phyloP scores from a whole-genome alignment of 2,113 vertebrate species.

The Petrocephalus microphthalmus region DNA sequence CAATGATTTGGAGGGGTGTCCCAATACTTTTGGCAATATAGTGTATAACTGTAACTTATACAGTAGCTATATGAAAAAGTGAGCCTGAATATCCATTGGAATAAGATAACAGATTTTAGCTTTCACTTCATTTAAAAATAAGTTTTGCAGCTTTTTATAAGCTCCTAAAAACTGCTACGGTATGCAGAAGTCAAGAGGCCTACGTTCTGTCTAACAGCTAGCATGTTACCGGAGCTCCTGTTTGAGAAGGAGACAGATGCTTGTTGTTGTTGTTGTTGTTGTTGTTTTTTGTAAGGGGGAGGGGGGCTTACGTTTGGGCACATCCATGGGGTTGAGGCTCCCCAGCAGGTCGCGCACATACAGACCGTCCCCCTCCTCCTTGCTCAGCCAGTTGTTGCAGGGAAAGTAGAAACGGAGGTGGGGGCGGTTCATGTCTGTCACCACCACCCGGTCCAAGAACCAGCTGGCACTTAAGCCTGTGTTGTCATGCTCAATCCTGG shows the following conservation, averaged over 20 bases:
- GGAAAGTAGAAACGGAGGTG: slow-evolving; percentile 88
- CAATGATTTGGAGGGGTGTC: too few species aligned
- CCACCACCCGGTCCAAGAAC: slow-evolving; percentile 84
- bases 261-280: background rate
- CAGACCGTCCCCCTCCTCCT: slow-evolving; percentile 83
- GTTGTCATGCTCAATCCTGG: slow-evolving; percentile 93
- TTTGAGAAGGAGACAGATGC: background rate
- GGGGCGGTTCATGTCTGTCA: slow-evolving; percentile 90
- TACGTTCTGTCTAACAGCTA: background rate
- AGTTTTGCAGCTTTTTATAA: background rate
- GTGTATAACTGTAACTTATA: background rate
- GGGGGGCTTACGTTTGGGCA: slow-evolving; percentile 77
- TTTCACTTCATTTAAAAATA: background rate
- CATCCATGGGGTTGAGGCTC: slow-evolving; percentile 87
- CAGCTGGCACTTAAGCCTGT: slow-evolving; percentile 86
- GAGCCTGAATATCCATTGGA: background rate
- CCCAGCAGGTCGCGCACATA: slow-evolving; percentile 83
- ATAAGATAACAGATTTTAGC: background rate
- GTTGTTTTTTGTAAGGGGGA: background rate
- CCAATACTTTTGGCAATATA: too few species aligned
- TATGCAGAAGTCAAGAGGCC: background rate
- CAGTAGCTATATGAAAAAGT: background rate
- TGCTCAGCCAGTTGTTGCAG: slow-evolving; percentile 93
- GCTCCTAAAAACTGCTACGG: background rate
- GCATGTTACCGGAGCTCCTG: background rate